A percentile compares a stretch with the other conserved stretches of the same genome.
Evolutionary conservation across 2,797 vertebrate species (phyloP).

Genomic region (Haliaeetus vocifer): DNA sequence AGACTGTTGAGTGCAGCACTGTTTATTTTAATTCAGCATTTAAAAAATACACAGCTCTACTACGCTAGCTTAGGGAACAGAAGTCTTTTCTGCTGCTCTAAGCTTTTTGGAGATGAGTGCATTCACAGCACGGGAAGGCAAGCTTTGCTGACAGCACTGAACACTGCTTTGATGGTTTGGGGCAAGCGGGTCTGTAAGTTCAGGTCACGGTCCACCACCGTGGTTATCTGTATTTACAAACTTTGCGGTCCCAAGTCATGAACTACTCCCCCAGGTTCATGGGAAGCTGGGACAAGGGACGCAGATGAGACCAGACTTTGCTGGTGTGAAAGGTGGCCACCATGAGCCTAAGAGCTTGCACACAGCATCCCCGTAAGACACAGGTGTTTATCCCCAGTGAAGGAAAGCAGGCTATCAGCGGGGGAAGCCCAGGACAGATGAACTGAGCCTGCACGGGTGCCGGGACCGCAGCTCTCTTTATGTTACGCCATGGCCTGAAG

Average conservation of each 20-base stretch:
- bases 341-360: background rate
- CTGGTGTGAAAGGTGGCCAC: background rate
- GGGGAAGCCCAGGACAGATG: background rate
- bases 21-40: conserved; percentile 3
- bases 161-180: background rate
- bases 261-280: background rate
- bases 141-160: conserved; percentile 1
- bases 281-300: rapidly evolving
- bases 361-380: background rate
- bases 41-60: background rate
- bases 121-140: background rate
- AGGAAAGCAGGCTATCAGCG: background rate
- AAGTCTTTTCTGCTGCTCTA: conserved; percentile 19
- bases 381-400: background rate
- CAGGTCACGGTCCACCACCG: background rate
- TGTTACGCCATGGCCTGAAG: background rate
- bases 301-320: background rate
- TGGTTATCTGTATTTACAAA: background rate
- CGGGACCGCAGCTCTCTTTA: background rate
- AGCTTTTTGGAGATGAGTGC: background rate
- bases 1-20: background rate
- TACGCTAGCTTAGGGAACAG: background rate
- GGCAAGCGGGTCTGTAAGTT: background rate
- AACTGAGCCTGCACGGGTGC: background rate
- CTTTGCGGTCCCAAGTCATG: rapidly evolving